phyloP scores from a whole-genome alignment of 2,113 vertebrate species.

The Prolemur simus region DNA sequence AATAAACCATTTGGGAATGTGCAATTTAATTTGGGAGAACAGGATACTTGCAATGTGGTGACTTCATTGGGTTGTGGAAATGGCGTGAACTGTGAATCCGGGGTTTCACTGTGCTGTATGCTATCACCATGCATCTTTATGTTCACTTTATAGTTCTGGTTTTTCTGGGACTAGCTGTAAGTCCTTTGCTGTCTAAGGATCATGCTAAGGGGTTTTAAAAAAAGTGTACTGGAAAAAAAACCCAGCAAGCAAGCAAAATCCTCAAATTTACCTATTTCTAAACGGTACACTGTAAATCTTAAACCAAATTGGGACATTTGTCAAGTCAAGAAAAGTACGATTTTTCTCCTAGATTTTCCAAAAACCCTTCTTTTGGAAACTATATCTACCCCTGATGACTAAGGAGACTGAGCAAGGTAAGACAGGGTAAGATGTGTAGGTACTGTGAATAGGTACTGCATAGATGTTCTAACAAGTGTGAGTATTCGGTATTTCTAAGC shows the following conservation, averaged over 20 bases:
- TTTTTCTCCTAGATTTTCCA: conserved; percentile 16
- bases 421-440: background rate
- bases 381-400: background rate
- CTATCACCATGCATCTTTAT: background rate
- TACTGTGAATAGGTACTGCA: background rate
- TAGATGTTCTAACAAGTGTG: background rate
- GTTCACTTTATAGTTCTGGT: background rate
- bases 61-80: background rate
- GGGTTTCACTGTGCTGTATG: background rate
- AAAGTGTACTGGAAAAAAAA: background rate
- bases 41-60: background rate
- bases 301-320: background rate
- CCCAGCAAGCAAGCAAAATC: background rate
- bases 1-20: background rate
- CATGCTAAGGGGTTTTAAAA: background rate
- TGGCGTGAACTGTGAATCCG: background rate
- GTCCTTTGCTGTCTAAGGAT: background rate
- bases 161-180: background rate
- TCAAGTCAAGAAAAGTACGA: background rate
- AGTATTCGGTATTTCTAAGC: background rate
- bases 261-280: background rate
- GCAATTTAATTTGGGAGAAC: background rate
- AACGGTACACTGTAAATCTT: background rate
- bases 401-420: background rate
- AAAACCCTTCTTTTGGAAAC: background rate